These are phyloP conservation scores for Drosophila chauvacae DNA, from an alignment of 1,140 invertebrate genomes.

Conservation along the genomic window DNA sequence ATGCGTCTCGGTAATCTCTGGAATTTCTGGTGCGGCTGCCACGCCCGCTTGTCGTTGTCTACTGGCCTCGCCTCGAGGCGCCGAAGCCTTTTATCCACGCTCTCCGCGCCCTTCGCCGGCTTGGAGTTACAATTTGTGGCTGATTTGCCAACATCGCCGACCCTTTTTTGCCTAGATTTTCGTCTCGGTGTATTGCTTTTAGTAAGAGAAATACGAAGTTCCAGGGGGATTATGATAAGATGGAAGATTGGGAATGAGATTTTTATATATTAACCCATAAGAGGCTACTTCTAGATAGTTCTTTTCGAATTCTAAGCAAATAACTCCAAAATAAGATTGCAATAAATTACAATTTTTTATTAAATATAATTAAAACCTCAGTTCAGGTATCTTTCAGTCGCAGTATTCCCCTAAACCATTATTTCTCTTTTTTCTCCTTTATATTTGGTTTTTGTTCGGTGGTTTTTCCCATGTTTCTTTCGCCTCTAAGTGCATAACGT, in stretches of 20 bases:
- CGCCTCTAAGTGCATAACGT: conserved; percentile 73
- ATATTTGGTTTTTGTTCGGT: conserved; percentile 19
- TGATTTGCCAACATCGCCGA: conserved; percentile 74
- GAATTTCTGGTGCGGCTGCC: conserved; percentile 39
- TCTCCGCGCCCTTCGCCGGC: conserved; percentile 7
- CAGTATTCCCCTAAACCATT: fast-evolving
- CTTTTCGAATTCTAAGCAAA: background rate
- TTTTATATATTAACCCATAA: too few relatives aligned
- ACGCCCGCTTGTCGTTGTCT: conserved; percentile 65
- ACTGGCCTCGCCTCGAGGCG: conserved; percentile 39
- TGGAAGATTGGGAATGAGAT: too few relatives aligned
- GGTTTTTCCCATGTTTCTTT: conserved; percentile 27
- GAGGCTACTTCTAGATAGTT: background rate
- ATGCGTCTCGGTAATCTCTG: conserved; percentile 11
- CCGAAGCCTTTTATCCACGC: conserved; percentile 60
- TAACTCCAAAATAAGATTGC: background rate
- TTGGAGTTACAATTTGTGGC: conserved; percentile 53
- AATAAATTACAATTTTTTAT: background rate
- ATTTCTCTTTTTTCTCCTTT: background rate
- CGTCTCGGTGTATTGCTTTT: conserved; percentile 28
- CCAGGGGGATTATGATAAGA: too few relatives aligned
- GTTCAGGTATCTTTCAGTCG: conserved; percentile 2
- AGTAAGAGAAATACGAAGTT: conserved; percentile 2
- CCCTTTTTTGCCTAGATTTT: conserved; percentile 29
- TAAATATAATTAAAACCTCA: too few relatives aligned